Base-by-base conservation (phyloP, 2,888 invertebrate species). In the Pomacea canaliculata region DNA sequence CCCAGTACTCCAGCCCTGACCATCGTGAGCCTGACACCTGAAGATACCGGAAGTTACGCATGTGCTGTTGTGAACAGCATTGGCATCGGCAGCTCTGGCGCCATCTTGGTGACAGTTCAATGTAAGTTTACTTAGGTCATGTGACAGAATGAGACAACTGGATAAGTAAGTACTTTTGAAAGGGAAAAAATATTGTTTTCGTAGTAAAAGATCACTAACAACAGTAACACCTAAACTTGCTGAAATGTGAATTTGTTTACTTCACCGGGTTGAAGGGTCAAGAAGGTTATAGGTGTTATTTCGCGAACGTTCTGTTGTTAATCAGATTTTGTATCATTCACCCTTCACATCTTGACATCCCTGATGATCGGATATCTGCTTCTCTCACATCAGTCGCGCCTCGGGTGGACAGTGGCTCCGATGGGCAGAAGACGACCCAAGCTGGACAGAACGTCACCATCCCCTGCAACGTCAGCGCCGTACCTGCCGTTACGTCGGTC, bases 41-140 rank as follows among this genome's bases (percentile, higher is more conserved):
- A 69, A 13, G 81, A 82, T 62, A 74, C 73, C 56, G 81, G 80
- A 37, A 69, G 56, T 23, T 82, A 82, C 68, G 60, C 68, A 19
- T 82, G 81, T 72, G 62, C 56, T 49, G 80, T 80, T 1, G 72
- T 63, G 2, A 79, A 76, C 68, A 71, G 19, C 16, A 51, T n/a
- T 10, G 76, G 76, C 12, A 77, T 7, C 9, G 76, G 49, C 12
- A 60, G 48, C 10, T 69, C 48, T 27, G 69, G 74, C 7, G 48
- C 16, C 48, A 74, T 74, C 18, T 4, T 23, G 18, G 69, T 74
- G 8, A 49, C 37, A 1, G 74, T 74, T 16, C 51, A 56, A 8
- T 56, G 51, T 56, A 16, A 56, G 51, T 56, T 56, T 16, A 4
- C 51, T 10, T 56, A 56, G 51, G 51, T 56, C 51, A 56, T 7